Evolutionary conservation across 2,797 vertebrate species (phyloP).

Genomic region (Manis pentadactyla): DNA sequence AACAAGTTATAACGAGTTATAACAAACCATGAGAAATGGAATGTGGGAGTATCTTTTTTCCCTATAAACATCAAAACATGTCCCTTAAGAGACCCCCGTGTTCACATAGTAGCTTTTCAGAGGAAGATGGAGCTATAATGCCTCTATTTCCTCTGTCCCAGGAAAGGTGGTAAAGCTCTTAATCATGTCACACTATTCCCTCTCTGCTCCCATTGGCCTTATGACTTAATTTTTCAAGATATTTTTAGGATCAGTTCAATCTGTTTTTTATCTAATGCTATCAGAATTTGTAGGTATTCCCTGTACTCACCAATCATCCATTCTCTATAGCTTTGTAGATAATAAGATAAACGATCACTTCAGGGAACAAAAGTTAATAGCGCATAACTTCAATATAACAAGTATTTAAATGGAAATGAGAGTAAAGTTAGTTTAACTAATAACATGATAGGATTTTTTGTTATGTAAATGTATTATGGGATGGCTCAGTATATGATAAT

Average conservation of each 20-base stretch:
- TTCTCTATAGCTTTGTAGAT: not conserved
- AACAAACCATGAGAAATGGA: not conserved
- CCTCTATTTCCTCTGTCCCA: not conserved
- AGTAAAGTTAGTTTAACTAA: not conserved
- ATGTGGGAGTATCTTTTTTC: not conserved
- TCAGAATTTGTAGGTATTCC: not conserved
- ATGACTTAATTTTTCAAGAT: not conserved
- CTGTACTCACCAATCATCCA: not conserved
- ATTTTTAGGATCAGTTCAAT: not conserved
- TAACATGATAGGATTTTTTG: not conserved
- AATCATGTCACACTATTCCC: accelerated
- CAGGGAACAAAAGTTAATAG: not conserved
- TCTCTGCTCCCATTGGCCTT: not conserved
- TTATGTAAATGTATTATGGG: not conserved
- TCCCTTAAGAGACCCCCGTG: not conserved
- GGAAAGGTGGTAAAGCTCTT: not conserved
- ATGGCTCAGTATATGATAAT: not conserved
- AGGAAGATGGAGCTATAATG: not conserved
- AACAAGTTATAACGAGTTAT: not conserved
- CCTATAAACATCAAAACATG: not conserved
- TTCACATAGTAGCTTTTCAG: not conserved
- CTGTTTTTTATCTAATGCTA: not conserved
- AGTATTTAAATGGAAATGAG: not conserved
- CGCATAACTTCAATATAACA: not conserved
- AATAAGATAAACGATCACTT: not conserved